Base-by-base conservation (phyloP, 2,797 vertebrate genomes). In the Sebastes matsubarae region DNA sequence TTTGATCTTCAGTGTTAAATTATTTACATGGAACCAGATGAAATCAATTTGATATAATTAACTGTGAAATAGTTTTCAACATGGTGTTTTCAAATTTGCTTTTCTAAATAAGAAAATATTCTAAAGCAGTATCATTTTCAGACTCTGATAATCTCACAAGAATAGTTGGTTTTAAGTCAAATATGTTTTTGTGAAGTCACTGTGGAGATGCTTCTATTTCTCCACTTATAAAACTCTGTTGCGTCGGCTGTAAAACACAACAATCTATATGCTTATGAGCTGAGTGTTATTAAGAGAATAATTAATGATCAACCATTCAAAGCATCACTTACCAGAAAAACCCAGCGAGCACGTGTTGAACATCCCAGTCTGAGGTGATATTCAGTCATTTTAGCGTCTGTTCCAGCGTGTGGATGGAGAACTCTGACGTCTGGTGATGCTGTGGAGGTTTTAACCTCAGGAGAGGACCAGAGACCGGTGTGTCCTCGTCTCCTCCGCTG, bases 261-360 rank as follows among this genome's bases (percentile, higher is more conserved):
- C 27, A 9, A 20, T 76, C 9, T 46, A 8, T 29, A 27, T 46
- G 18, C 5, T 70, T 55, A 65, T 50, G 22, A 79, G 16, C 14
- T 14, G 32, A 34, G 18, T 20, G 30, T 61, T 10, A 7, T 65
- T 18, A 18, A 77, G 24, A 0, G 13, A 71, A 25, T 52, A n/a
- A 11, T 54, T 8, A 1, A 55, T 64, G 34, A 1, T 42, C 18
- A n/a, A 72, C 68, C 8, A 25, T 42, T 69, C 18, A 68, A 25
- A 79, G 52, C 24, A 20, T 16, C 18, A 87, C 86, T 87, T 66
- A 93, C 91, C 88, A 11, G 59, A 68, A 29, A 65, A 75, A 22
- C 12, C 8, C 18, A 12, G 22, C 14, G 24, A 24, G 57, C 64
- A 68, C 1, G 9, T 57, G 68, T 68, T 69, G 76, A 68, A 12